Evolutionary conservation across 1,140 invertebrate genomes (phyloP).

Genomic region (Tribolium castaneum): DNA sequence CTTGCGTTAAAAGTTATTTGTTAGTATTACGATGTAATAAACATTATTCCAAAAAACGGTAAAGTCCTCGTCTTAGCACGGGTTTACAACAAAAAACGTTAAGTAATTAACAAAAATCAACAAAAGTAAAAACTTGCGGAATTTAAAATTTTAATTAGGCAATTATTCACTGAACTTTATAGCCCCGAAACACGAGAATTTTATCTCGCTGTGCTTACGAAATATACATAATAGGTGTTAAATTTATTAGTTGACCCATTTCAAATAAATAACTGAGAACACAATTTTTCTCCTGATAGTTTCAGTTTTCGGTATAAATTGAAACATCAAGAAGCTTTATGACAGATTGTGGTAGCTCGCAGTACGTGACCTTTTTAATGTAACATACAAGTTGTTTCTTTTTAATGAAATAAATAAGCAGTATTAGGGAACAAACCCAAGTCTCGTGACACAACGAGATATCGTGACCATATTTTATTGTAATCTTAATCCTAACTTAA

Average conservation of each 20-base stretch:
- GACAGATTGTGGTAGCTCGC: not conserved
- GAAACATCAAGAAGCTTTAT: conserved; percentile 1
- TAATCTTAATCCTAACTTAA: conserved; percentile 62
- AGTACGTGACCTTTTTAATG: conserved; percentile 24
- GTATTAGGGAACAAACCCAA: conserved; percentile 26
- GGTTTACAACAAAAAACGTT: too few relatives aligned
- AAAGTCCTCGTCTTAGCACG: not conserved
- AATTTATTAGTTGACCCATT: not conserved
- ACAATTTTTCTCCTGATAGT: not conserved
- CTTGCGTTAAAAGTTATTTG: not conserved
- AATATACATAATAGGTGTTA: not conserved
- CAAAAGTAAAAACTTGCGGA: not conserved
- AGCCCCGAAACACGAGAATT: not conserved
- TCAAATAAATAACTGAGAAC: not conserved
- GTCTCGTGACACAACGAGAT: conserved; percentile 52
- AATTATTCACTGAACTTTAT: not conserved
- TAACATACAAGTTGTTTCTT: conserved; percentile 32
- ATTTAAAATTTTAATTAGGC: not conserved
- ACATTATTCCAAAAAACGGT: not conserved
- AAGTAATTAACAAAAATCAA: not conserved
- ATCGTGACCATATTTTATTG: conserved; percentile 59
- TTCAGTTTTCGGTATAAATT: not conserved
- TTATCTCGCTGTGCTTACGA: not conserved
- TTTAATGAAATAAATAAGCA: conserved; percentile 35
- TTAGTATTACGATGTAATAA: not conserved